A percentile compares a stretch with the other conserved stretches of the same genome.
Conservation (phyloP, 2,888 invertebrate species). For the Choristoneura rosaceana region DNA sequence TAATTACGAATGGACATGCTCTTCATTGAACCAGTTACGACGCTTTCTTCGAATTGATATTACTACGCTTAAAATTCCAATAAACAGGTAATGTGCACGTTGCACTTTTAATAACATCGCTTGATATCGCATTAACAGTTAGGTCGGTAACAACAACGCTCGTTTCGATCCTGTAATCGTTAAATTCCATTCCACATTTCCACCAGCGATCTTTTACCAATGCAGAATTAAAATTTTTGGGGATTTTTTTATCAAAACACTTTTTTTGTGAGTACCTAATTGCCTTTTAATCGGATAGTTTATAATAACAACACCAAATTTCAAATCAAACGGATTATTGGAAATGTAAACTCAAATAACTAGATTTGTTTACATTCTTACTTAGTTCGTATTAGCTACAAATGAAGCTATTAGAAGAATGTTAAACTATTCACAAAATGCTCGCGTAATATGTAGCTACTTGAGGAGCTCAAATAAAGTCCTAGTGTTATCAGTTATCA, state of each 20-base stretch:
- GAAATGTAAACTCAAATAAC: no score
- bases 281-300: no score
- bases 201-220: not conserved
- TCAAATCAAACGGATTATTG: no score
- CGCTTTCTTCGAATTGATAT: not conserved
- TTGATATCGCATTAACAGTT: constrained; percentile 12
- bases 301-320: no score
- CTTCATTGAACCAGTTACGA: not conserved
- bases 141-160: constrained; percentile 16
- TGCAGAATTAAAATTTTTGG: not conserved
- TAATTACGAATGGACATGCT: not conserved
- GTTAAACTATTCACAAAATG: not conserved
- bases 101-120: not conserved
- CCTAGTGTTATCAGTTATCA: constrained; percentile 26
- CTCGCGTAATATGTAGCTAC: constrained; percentile 23
- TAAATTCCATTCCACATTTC: constrained; percentile 11
- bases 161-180: constrained; percentile 13
- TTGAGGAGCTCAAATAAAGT: constrained; percentile 20
- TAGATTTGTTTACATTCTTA: no score
- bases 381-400: no score
- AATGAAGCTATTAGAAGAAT: no score
- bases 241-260: no score
- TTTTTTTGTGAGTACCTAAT: no score
- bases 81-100: constrained; percentile 25
- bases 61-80: not conserved